phyloP scores from a whole-genome alignment of 64 coral and sea anemone species.

The Stylophora pistillata region DNA sequence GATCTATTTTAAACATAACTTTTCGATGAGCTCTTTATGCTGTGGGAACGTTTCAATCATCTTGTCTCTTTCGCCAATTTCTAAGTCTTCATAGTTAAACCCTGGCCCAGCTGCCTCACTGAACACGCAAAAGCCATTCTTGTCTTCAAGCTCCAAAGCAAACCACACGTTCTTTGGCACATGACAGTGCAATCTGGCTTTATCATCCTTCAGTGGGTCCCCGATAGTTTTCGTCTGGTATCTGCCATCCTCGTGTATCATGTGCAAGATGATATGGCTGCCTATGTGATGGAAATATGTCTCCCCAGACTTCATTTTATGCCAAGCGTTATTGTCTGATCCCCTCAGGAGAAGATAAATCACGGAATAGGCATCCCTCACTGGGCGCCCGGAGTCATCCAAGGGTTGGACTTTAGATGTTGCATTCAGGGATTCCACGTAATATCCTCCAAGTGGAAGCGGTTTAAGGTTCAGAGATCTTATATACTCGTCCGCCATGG shows the following conservation, averaged over 20 bases:
- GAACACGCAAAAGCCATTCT: slow-evolving; percentile 53
- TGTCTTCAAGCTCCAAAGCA: slow-evolving; percentile 67
- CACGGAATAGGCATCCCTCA: slow-evolving; percentile 67
- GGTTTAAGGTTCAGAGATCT: slow-evolving; percentile 60
- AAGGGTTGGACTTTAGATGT: slow-evolving; percentile 67
- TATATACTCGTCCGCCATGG: slow-evolving; percentile 73
- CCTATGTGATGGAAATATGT: slow-evolving; percentile 86
- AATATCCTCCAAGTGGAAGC: slow-evolving; percentile 68
- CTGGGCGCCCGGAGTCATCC: slow-evolving; percentile 54
- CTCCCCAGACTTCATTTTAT: slow-evolving; percentile 83
- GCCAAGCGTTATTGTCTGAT: slow-evolving; percentile 66
- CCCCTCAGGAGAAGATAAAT: slow-evolving; percentile 76
- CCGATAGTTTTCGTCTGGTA: slow-evolving; percentile 63
- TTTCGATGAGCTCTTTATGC: slow-evolving; percentile 74
- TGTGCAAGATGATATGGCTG: slow-evolving; percentile 53
- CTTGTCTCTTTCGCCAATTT: slow-evolving; percentile 41
- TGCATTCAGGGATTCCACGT: slow-evolving; percentile 53
- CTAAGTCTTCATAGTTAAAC: slow-evolving; percentile 68
- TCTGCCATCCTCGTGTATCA: slow-evolving; percentile 60
- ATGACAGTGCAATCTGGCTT: slow-evolving; percentile 53
- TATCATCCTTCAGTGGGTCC: slow-evolving; percentile 41
- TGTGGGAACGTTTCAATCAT: slow-evolving; percentile 71
- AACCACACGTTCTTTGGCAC: slow-evolving; percentile 84
- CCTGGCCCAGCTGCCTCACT: slow-evolving; percentile 72
- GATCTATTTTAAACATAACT: slow-evolving; percentile 13